A percentile compares a stretch with the other conserved stretches of the same genome.
Evolutionary conservation across 2,797 vertebrate genomes (phyloP).

Genomic region (Poeciliopsis gracilis): DNA sequence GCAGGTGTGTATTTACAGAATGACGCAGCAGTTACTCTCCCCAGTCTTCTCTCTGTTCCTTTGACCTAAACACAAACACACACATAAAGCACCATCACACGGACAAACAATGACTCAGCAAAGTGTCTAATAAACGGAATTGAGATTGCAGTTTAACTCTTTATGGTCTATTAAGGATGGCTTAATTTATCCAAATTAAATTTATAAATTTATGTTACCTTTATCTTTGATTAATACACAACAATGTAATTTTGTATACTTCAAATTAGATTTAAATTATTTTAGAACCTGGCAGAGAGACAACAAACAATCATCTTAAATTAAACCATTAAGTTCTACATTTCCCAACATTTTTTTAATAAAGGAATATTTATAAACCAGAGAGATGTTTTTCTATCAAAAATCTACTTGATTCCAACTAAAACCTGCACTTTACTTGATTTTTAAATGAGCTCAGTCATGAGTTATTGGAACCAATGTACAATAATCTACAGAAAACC

Average conservation of each 20-base stretch:
- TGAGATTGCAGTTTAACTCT: background rate
- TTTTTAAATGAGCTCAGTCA: background rate
- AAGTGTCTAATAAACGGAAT: background rate
- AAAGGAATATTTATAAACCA: background rate
- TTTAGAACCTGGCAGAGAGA: background rate
- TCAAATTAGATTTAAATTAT: background rate
- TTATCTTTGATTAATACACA: background rate
- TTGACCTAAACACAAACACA: slow-evolving; percentile 83
- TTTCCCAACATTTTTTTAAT: background rate
- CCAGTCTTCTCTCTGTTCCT: slow-evolving; percentile 98
- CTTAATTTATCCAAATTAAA: background rate
- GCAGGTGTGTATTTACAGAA: slow-evolving; percentile 87
- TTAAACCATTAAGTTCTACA: background rate
- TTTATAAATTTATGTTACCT: background rate
- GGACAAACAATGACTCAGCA: slow-evolving; percentile 1
- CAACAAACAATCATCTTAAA: background rate
- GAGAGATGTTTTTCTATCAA: background rate
- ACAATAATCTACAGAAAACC: slow-evolving; percentile 9
- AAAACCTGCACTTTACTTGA: background rate
- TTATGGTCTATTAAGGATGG: background rate
- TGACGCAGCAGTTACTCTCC: slow-evolving; percentile 98
- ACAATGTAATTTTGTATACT: background rate
- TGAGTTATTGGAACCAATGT: background rate
- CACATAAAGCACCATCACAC: slow-evolving; percentile 14
- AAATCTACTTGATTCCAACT: background rate